phyloP scores from a whole-genome alignment of 2,113 vertebrate species.

The Aphelocoma coerulescens region DNA sequence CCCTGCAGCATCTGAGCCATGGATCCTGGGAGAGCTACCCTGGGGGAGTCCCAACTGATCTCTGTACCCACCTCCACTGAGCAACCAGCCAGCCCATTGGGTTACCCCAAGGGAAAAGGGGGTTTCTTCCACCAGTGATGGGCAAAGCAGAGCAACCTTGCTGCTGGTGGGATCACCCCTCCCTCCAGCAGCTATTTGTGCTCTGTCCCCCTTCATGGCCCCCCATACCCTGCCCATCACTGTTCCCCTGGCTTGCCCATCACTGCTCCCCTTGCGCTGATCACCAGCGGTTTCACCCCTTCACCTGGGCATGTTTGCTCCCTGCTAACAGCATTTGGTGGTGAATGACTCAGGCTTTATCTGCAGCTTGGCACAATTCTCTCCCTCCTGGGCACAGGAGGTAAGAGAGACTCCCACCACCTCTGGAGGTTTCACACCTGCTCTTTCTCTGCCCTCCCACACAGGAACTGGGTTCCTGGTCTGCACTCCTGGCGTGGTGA shows the following conservation, averaged over 20 bases:
- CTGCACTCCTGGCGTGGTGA: not conserved
- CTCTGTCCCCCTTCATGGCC: not conserved
- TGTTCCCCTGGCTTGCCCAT: not conserved
- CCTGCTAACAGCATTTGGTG: not conserved
- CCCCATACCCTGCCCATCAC: not conserved
- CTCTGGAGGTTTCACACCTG: not conserved
- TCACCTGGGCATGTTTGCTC: not conserved
- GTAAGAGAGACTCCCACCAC: not conserved
- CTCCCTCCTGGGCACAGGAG: not conserved
- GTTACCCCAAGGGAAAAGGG: not conserved
- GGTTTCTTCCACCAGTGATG: not conserved
- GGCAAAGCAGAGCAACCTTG: not conserved
- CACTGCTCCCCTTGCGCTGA: not conserved
- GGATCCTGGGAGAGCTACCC: not conserved
- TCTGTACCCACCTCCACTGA: not conserved
- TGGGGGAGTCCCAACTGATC: not conserved
- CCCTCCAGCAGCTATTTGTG: not conserved
- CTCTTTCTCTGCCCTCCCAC: not conserved
- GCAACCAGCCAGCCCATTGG: not conserved
- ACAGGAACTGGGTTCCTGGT: not conserved
- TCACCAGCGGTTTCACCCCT: not conserved
- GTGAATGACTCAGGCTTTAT: not conserved
- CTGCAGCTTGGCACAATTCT: not conserved
- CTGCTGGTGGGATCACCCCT: not conserved
- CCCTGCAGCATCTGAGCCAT: not conserved